Evolutionary conservation across 2,888 invertebrate genomes (phyloP), one percentile per base, ranked within the genome.

Genomic region (Ditula angustiorana): DNA sequence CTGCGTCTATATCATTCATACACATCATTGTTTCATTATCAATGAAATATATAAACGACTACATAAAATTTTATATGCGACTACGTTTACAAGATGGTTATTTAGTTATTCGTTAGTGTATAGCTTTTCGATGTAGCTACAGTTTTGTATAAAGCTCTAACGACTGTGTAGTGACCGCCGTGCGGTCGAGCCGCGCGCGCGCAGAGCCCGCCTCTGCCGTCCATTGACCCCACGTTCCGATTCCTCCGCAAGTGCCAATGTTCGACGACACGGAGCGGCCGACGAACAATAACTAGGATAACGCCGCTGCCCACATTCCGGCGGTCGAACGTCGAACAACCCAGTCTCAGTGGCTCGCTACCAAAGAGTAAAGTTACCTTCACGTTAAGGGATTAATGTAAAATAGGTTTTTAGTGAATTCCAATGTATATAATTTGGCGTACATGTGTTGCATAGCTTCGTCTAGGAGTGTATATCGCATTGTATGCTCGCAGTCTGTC

Each of bases 291-390:
- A 82, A 83, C 79, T 84, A 82, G 74, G 79, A 80, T 85, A 81
- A 80, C 82, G 81, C 79, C 78, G 78, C 8, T 83, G 85, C 79
- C 80, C 78, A 81, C 85, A 86, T 86, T 85, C 88, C 85, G 81
- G 74, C 30, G 21, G 50, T 30, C 75, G 76, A 75, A 74, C 71
- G 73, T 73, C 74, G 68, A 58, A 60, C 61, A 30, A 58, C 56
- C 58, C 75, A 77, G 80, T 81, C 80, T 80, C 75, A 73, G 82
- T 79, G 86, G 86, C 87, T 87, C 86, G 88, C 91, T 89, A 92
- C 92, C 92, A 92, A 92, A 92, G 92, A 92, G 81, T 90, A 85
- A 84, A 86, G 92, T 92, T 92, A 92, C 91, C 92, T 87, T 90
- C 88, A 85, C 82, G 79, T 79, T 88, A 88, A 86, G 86, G 82